phyloP scores from a whole-genome alignment of 2,113 vertebrate genomes.

The Embiotoca jacksoni region DNA sequence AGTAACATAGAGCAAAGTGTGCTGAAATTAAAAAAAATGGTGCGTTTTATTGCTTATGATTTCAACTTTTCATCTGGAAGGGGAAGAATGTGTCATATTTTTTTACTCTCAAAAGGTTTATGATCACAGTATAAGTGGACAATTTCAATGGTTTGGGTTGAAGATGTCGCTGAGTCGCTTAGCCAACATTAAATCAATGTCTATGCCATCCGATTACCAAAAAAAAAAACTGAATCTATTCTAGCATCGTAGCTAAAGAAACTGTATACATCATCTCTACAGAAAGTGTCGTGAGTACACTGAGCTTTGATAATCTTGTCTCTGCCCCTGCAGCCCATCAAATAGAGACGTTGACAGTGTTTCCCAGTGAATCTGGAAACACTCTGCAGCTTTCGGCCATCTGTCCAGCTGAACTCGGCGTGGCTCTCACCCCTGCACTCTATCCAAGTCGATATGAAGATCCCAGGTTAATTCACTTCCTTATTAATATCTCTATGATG shows the following conservation, averaged over 20 bases:
- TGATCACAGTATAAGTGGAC: too few species aligned
- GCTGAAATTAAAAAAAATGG: too few species aligned
- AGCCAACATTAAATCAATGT: too few species aligned
- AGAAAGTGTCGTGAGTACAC: neutral
- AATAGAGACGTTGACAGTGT: slow-evolving; percentile 37
- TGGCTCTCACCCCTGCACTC: slow-evolving; percentile 28
- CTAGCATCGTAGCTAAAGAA: neutral
- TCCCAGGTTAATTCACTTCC: slow-evolving; percentile 39
- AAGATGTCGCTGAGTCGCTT: neutral
- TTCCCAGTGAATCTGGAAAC: slow-evolving; percentile 55
- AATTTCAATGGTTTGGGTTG: too few species aligned
- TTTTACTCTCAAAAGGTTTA: too few species aligned
- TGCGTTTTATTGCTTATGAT: too few species aligned
- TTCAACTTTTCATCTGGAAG: too few species aligned
- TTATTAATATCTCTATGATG: slow-evolving; percentile 62
- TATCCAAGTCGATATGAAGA: slow-evolving; percentile 31
- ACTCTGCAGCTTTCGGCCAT: slow-evolving; percentile 53
- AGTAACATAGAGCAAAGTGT: too few species aligned
- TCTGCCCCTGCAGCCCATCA: slow-evolving; percentile 19
- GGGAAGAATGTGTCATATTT: too few species aligned
- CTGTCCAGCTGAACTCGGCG: slow-evolving; percentile 44
- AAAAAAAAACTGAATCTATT: neutral
- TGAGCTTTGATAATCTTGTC: neutral
- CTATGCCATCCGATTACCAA: neutral
- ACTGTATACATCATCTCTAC: too few species aligned